Base-by-base conservation (phyloP, 2,797 vertebrate genomes). In the Falco columbarius region DNA sequence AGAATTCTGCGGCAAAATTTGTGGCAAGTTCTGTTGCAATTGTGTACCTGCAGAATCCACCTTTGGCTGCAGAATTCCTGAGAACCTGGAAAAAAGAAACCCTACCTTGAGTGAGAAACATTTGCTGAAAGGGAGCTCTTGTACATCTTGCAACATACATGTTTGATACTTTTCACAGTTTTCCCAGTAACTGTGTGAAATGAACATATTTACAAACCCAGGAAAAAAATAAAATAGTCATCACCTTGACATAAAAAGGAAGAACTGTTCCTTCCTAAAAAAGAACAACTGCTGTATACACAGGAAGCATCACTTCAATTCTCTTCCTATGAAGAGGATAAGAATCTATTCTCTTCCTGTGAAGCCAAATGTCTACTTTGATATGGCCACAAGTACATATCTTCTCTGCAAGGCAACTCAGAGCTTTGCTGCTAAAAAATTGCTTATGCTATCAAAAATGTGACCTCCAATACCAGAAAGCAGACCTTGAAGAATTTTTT, bases 81-180 rank as follows among this genome's bases (percentile, higher is more conserved):
- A 98, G 98, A 97, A 98, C 97, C 98, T 98, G 97, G 97, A 98
- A 98, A 97, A 98, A 98, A 98, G 97, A 98, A 98, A 98, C 97
- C 97, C 98, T 98, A 96, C 97, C 98, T 98, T 98, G 97, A 98
- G 97, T 84, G 97, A 98, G 93, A 97, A 97, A 97, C 97, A 97
- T 93, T 97, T 92, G 96, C 96, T 97, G 96, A 97, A 98, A 98
- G 96, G 97, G 98, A 97, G 95, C 92, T 98, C 96, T 98, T 97
- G 98, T 62, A 97, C 93, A 98, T 98, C 96, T 95, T 95, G 97
- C 75, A 98, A 98, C 96, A 94, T 82, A 97, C 88, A 58, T 18
- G 86, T 94, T 56, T 76, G 90, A 70, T 66, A 82, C 51, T 93
- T 80, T 65, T 42, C 91, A 96, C 89, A 94, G 95, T 94, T 90